Conservation (phyloP, 2,888 invertebrate genomes). For the Empis stercorea region DNA sequence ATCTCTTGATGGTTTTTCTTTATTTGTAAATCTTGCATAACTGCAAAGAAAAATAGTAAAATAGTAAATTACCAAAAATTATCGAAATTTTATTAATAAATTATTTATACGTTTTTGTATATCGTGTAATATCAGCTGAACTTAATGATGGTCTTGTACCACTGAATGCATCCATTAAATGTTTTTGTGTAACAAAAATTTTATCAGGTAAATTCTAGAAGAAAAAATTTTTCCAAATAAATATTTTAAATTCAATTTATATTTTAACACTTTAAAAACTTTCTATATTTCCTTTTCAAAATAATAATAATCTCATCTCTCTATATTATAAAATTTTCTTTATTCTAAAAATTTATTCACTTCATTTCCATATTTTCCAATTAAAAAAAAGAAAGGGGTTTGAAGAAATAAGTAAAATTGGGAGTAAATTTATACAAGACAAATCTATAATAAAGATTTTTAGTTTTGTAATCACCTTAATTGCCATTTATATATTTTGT, state of each 20-base stretch:
- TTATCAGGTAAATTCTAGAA: constrained; percentile 31
- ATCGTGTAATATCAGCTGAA: constrained; percentile 52
- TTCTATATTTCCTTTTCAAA: not conserved
- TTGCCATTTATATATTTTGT: no score
- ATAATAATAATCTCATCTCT: no score
- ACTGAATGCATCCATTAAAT: constrained; percentile 50
- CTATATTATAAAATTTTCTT: no score
- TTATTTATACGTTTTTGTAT: constrained; percentile 66
- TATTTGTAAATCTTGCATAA: constrained; percentile 48
- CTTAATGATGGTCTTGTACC: constrained; percentile 70
- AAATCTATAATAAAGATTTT: no score
- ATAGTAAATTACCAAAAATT: not conserved
- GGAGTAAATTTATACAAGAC: no score
- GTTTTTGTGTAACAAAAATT: constrained; percentile 41
- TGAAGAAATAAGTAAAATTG: no score
- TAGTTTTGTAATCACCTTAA: no score
- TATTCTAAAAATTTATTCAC: no score
- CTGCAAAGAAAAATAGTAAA: constrained; percentile 31
- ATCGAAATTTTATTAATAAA: no score
- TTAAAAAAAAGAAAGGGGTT: no score
- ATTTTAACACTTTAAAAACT: no score
- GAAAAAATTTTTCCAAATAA: constrained; percentile 18
- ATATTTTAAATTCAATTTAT: constrained; percentile 19
- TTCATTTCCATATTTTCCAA: no score
- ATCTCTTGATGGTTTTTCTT: constrained; percentile 41